Conservation (phyloP, 2,888 invertebrate species). For the Zonitis immaculata region DNA sequence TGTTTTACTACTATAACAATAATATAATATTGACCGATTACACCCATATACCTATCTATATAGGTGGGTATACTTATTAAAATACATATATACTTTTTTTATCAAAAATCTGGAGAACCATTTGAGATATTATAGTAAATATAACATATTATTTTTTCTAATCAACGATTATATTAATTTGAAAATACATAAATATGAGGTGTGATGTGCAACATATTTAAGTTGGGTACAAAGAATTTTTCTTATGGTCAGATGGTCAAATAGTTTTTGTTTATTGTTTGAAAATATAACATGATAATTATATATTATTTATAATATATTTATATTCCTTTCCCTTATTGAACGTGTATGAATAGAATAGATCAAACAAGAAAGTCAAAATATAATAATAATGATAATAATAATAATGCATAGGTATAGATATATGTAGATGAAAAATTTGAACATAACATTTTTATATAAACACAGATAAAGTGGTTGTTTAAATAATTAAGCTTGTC, state of each 20-base stretch:
- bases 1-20: conserved; percentile 20
- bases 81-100: too few species aligned
- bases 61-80: too few species aligned
- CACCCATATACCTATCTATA: background rate
- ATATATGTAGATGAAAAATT: too few species aligned
- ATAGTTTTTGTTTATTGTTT: background rate
- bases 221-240: too few species aligned
- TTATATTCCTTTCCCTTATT: background rate
- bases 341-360: conserved; percentile 12
- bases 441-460: conserved; percentile 29
- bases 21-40: conserved; percentile 3
- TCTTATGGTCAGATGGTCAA: too few species aligned
- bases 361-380: conserved; percentile 14
- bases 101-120: too few species aligned
- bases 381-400: conserved; percentile 6
- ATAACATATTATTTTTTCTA: too few species aligned
- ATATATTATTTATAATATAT: background rate
- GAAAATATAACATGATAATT: background rate
- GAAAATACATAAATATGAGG: too few species aligned
- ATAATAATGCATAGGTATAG: too few species aligned
- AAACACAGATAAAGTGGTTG: conserved; percentile 31
- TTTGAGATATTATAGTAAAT: too few species aligned
- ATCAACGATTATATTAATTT: too few species aligned
- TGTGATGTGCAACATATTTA: too few species aligned
- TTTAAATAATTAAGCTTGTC: conserved; percentile 27